These are phyloP conservation scores for Copidosoma floridanum DNA, from an alignment of 1,140 invertebrate species.

Conservation along the genomic window DNA sequence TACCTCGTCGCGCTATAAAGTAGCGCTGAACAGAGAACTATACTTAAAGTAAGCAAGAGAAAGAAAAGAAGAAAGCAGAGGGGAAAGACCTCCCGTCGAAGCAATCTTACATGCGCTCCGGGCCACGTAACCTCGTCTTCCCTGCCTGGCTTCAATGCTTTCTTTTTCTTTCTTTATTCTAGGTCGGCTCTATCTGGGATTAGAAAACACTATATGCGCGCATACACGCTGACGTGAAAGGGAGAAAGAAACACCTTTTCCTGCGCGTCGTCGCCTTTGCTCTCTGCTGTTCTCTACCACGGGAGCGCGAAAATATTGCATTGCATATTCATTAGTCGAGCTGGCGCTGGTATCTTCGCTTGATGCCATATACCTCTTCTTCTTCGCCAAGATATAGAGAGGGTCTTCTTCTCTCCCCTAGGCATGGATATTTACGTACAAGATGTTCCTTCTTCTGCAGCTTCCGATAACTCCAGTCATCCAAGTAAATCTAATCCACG, in stretches of 20 bases:
- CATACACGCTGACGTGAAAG: neutral
- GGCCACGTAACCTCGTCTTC: neutral
- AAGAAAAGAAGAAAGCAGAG: too few relatives aligned
- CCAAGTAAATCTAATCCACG: too few relatives aligned
- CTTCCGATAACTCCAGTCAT: neutral
- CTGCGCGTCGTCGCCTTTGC: too few relatives aligned
- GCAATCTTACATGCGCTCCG: conserved; percentile 10
- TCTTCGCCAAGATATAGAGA: too few relatives aligned
- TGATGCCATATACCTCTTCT: too few relatives aligned
- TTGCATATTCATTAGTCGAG: conserved; percentile 17
- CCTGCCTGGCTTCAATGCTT: too few relatives aligned
- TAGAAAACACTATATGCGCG: conserved; percentile 1
- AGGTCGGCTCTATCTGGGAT: conserved; percentile 1
- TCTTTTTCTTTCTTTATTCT: neutral
- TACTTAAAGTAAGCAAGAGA: too few relatives aligned
- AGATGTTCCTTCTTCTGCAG: neutral
- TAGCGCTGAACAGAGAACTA: conserved; percentile 5
- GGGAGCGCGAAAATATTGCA: conserved; percentile 14
- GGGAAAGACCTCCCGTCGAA: neutral
- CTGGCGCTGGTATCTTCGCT: neutral
- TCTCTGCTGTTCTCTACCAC: neutral
- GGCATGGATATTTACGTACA: conserved; percentile 4
- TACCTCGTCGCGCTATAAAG: neutral
- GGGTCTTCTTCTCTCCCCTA: too few relatives aligned
- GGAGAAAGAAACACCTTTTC: neutral